Percentiles rank a stretch among this genome's conserved stretches.
Conservation (phyloP, 2,888 invertebrate genomes). For the Melanargia galathea region DNA sequence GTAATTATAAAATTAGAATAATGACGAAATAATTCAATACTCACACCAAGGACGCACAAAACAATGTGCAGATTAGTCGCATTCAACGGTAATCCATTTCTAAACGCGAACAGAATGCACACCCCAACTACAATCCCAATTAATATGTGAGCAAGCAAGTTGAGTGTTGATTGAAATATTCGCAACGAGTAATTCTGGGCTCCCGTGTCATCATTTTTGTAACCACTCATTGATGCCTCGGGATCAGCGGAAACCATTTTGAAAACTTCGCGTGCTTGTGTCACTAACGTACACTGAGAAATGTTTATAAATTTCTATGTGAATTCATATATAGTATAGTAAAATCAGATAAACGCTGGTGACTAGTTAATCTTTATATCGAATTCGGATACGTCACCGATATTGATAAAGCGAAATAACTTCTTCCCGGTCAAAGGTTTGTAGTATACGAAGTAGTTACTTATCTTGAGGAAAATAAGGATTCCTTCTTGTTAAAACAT, state of each 20-base stretch:
- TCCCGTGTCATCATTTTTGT: constrained; percentile 32
- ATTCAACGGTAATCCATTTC: constrained; percentile 51
- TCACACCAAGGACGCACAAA: constrained; percentile 70
- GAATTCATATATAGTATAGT: constrained; percentile 40
- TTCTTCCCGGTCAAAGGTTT: neutral
- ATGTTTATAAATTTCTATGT: constrained; percentile 26
- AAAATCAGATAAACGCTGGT: constrained; percentile 40
- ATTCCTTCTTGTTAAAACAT: neutral
- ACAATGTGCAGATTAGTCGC: constrained; percentile 57
- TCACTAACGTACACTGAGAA: constrained; percentile 20
- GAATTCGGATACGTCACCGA: constrained; percentile 20
- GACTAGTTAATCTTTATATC: constrained; percentile 50
- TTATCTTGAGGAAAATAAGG: neutral
- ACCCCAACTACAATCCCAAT: constrained; percentile 60
- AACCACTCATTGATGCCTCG: constrained; percentile 20
- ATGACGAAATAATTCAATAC: constrained; percentile 42
- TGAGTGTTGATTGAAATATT: constrained; percentile 55
- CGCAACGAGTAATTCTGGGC: constrained; percentile 47
- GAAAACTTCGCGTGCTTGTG: constrained; percentile 25
- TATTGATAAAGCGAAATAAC: neutral
- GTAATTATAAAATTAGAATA: too few species aligned
- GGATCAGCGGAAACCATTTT: constrained; percentile 34
- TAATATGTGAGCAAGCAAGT: constrained; percentile 58
- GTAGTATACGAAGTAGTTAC: neutral
- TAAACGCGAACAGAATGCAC: constrained; percentile 52